Base-by-base conservation (phyloP, 2,113 vertebrate species). In the Thinocorus orbignyianus region DNA sequence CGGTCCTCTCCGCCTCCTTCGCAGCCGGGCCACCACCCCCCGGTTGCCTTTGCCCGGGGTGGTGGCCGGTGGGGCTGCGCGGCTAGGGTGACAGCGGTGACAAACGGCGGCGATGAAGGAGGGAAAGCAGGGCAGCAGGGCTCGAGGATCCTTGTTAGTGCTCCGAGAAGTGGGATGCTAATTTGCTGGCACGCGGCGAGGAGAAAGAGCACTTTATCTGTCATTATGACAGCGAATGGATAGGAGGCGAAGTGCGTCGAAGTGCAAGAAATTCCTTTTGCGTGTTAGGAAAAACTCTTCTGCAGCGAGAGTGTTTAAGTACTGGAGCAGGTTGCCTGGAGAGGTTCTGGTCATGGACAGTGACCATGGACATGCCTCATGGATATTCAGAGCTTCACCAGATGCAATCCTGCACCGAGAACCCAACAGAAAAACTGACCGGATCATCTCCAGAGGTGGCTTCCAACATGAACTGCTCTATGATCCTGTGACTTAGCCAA, bases 41-140 rank as follows among this genome's bases (percentile, higher is more conserved):
- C 30, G 24, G 54, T 60, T 57, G 90, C 88, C 81, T 92, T 96
- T 87, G 92, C 73, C 92, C 70, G 18, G 85, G 65, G 78, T 87
- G 88, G 49, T 17, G 62, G 79, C 71, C 82, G 51, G 41, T 15
- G 81, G 51, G 64, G 49, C 48, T 42, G 49, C 17, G 26, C 16
- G 49, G 23, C 11, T 22, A 62, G 35, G 51, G 61, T 70, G 83
- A 52, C 23, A 9, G 57, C 11, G 7, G 70, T 20, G 66, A n/a
- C 33, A 9, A 15, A 20, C 15, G 16, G 71, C 13, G 17, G 26
- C 19, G 4, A 39, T 2, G 41, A 35, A 16, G 31, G 57, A 60
- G 57, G 31, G 31, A 18, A 18, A 39, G 62, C 24, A 2, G 61
- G 30, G 26, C 3, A 6, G 13, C 4, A 35, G 15, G 8, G 13